Base-by-base conservation (phyloP, 2,113 vertebrate species). In the Dascyllus trimaculatus region DNA sequence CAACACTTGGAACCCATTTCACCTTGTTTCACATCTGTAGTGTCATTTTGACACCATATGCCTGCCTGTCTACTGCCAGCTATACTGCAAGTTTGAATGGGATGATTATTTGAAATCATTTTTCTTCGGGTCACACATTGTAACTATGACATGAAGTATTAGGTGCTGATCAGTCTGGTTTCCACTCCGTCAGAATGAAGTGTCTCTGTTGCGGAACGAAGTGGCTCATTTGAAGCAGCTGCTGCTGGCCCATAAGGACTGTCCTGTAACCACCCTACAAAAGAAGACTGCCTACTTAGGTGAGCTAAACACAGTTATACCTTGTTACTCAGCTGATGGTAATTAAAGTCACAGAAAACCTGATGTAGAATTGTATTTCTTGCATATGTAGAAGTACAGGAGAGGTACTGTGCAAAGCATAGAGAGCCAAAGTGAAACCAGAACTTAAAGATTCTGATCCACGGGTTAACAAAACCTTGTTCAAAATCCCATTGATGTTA, bases 161-260 rank as follows among this genome's bases (percentile, higher is more conserved):
- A 65, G n/a, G 19, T 52, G 38, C 48, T 68, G 0, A 75, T 54
- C 25, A 15, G 6, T 2, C 14, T 56, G 18, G 19, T 68, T 62
- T 63, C 35, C 40, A 0, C 80, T 32, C 54, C 49, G 3, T 59
- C 82, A 95, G 94, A 95, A 95, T 76, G 95, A 99, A 93, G 98
- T 99, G 59, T 98, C 96, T 32, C 93, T 99, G 80, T 93, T 99
- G 92, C 93, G 97, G 85, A 99, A 98, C 4, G 98, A 99, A 61
- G 98, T 99, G 76, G 97, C 98, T 85, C 98, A 99, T 72, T 95
- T 99, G 59, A 99, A 99, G 87, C 98, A 99, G 96, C 95, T 99
- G 38, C 94, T 99, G 84, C 90, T 99, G 94, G 98, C 98, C 69
- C 98, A 99, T 94, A 99, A 99, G 93, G 97, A 99, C 93, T 99